A percentile compares a stretch with the other conserved stretches of the same genome.
Conservation (phyloP, 1,140 invertebrate genomes). For the Meloidogyne hapla region DNA sequence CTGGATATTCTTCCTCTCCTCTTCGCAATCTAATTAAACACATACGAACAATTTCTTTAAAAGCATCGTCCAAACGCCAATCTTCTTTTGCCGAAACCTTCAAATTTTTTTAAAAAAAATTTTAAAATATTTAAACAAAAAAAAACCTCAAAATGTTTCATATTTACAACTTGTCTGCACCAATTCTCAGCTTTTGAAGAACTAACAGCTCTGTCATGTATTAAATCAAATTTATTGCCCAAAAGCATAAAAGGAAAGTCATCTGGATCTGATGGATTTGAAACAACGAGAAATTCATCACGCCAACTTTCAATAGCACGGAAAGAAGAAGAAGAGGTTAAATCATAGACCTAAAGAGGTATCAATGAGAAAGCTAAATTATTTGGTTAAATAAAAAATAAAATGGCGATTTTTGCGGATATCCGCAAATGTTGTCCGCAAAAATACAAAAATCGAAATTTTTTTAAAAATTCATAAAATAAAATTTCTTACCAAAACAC, state of each 20-base stretch:
- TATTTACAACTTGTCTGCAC: constrained; percentile 96
- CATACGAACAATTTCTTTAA: background rate
- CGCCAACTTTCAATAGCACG: constrained; percentile 97
- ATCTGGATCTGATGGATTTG: constrained; percentile 86
- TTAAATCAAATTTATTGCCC: constrained; percentile 98
- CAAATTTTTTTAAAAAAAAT: background rate
- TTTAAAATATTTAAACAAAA: background rate
- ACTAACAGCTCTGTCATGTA: constrained; percentile 82
- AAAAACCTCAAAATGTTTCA: constrained; percentile 71
- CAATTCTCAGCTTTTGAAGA: constrained; percentile 91
- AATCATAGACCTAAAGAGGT: constrained; percentile 78
- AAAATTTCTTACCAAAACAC: constrained; percentile 73
- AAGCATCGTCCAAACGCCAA: background rate
- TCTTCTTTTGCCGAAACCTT: constrained; percentile 64
- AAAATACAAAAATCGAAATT: background rate
- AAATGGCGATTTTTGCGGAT: no score
- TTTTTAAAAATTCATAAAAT: background rate
- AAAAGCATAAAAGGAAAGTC: constrained; percentile 98
- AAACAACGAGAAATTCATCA: constrained; percentile 96
- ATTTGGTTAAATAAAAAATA: no score
- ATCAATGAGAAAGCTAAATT: background rate
- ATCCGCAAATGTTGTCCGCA: background rate
- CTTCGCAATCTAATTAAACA: background rate
- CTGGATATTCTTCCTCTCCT: background rate
- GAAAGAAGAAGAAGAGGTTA: constrained; percentile 92